phyloP scores from a whole-genome alignment of 2,113 vertebrate species.

The Aspidoscelis tigris region DNA sequence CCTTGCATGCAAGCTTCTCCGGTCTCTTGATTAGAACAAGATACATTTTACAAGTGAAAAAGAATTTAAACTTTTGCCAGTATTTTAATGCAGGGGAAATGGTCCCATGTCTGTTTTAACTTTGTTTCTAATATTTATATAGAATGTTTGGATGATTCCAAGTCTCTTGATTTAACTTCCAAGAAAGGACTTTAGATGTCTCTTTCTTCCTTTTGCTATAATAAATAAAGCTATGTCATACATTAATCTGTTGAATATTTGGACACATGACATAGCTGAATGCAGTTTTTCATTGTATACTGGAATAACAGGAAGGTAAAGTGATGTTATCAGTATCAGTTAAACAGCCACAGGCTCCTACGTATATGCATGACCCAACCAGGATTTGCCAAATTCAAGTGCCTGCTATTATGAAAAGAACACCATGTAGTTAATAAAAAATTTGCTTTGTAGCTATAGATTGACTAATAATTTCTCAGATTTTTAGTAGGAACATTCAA shows the following conservation, averaged over 20 bases:
- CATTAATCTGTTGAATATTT: background rate
- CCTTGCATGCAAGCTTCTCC: too few species aligned
- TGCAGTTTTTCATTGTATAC: background rate
- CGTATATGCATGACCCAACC: background rate
- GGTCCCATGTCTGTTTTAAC: too few species aligned
- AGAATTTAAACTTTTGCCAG: too few species aligned
- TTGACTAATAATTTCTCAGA: background rate
- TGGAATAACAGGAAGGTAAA: background rate
- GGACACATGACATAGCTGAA: background rate
- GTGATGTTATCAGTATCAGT: background rate
- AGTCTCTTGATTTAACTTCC: background rate
- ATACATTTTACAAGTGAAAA: too few species aligned
- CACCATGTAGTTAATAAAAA: too few species aligned
- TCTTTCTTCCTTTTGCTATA: background rate
- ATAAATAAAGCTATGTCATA: background rate
- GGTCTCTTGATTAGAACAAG: too few species aligned
- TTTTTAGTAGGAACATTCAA: background rate
- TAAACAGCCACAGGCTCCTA: conserved; percentile 6
- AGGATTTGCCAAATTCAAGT: background rate
- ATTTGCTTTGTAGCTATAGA: background rate
- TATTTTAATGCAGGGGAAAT: too few species aligned
- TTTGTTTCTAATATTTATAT: too few species aligned
- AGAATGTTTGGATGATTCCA: too few species aligned
- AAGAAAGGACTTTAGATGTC: background rate
- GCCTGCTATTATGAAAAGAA: background rate